Conservation (phyloP, 2,797 vertebrate species). For the Eulemur albifrons region DNA sequence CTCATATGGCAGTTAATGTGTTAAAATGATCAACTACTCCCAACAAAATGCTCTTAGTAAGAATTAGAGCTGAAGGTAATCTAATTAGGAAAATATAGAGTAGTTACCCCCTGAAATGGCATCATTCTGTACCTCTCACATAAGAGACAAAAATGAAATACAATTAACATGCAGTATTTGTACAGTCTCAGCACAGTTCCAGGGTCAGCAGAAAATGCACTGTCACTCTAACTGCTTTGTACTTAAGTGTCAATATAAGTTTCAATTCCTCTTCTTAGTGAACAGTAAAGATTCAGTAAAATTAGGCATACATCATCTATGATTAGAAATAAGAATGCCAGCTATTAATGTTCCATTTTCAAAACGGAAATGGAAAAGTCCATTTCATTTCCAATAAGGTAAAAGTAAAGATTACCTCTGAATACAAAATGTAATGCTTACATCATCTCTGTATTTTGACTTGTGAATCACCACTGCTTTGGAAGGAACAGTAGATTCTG, state of each 20-base stretch:
- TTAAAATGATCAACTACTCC: not conserved
- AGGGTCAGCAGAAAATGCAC: not conserved
- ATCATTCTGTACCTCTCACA: not conserved
- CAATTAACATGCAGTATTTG: not conserved
- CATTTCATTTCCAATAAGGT: not conserved
- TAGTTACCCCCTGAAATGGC: not conserved
- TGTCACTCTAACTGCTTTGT: not conserved
- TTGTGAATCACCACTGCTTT: conserved; percentile 97
- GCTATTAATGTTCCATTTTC: not conserved
- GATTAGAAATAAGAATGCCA: conserved; percentile 14
- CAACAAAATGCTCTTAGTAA: not conserved
- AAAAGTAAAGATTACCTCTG: conserved; percentile 49
- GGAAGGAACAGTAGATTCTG: conserved; percentile 91
- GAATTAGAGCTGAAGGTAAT: not conserved
- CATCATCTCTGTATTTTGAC: conserved; percentile 90
- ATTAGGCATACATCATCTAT: not conserved
- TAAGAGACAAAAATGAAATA: not conserved
- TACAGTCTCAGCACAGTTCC: not conserved
- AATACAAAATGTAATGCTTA: conserved; percentile 82
- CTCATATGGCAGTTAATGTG: too few relatives aligned
- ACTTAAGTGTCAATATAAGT: not conserved
- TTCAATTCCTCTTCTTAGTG: not conserved
- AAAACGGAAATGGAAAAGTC: conserved; percentile 9
- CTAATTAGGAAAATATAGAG: not conserved
- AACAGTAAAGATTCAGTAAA: conserved; percentile 10